Base-by-base conservation (phyloP, 2,797 vertebrate species). In the Poecile montanus region DNA sequence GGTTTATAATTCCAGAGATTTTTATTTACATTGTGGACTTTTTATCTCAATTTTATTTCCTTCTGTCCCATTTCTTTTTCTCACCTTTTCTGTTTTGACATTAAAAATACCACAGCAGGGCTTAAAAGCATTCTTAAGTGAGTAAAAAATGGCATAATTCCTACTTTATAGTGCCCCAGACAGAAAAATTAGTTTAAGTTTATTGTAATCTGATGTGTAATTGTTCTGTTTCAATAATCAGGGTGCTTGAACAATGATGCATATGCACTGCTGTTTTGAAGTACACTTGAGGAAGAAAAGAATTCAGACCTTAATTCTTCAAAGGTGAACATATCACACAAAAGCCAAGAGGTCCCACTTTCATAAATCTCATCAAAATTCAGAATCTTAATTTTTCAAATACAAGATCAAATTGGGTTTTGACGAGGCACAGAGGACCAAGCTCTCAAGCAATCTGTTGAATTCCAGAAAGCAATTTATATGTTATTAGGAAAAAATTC, bases 281-380 rank as follows among this genome's bases (percentile, higher is more conserved):
- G 82, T 47, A 77, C 32, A 36, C 88, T 95, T 80, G 48, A 88
- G 30, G 21, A 76, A 80, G 27, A 70, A 88, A 80, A 87, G 6
- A 79, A 88, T 63, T 91, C 48, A 85, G 75, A 80, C 40, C 32
- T 85, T 47, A 5, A 8, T 63, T 89, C 65, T 71, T 83, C 57
- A 80, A 67, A 75, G 45, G 29, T 86, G 34, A 94, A 88, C 16
- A 38, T 15, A 48, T 74, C 32, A 79, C 61, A 73, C 23, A 68
- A 68, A 93, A 96, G 57, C 34, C 65, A 90, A 91, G 77, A 94
- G 23, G 36, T 88, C 72, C 21, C 68, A 77, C 53, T 92, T 82
- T 25, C 27, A 63, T 11, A 85, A 38, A 74, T 74, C n/a, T 85
- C 65, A 88, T 10, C 19, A 50, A 40, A 32, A 58, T 70, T 82